Percentiles rank a stretch among this genome's conserved stretches.
Conservation (phyloP, 2,888 invertebrate genomes). For the Oscheius sp. region DNA sequence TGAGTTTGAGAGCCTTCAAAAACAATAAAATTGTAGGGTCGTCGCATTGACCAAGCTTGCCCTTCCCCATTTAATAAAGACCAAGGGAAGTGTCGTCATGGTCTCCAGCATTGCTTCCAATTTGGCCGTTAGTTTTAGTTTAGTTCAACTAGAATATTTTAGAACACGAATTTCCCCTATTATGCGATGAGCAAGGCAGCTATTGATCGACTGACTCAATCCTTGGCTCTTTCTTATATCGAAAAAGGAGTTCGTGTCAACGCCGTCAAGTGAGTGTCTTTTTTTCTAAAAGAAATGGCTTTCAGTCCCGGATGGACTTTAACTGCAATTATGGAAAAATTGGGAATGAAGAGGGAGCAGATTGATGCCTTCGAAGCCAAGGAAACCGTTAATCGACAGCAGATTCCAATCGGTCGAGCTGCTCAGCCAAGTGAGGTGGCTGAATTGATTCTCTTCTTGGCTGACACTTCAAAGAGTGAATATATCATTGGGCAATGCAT, state of each 20-base stretch:
- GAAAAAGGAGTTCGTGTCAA: conserved; percentile 81
- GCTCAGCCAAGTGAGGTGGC: conserved; percentile 36
- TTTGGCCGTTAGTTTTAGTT: background rate
- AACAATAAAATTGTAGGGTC: conserved; percentile 45
- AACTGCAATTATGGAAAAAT: conserved; percentile 36
- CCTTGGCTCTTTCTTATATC: conserved; percentile 81
- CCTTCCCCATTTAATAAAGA: conserved; percentile 83
- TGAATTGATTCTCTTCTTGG: conserved; percentile 35
- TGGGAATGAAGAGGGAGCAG: conserved; percentile 34
- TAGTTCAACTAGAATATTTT: background rate
- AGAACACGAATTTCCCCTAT: conserved; percentile 37
- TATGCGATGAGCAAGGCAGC: conserved; percentile 84
- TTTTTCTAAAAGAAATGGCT: background rate
- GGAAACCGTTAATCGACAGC: conserved; percentile 23
- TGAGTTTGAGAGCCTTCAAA: background rate
- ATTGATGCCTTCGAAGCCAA: conserved; percentile 20
- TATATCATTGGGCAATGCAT: conserved; percentile 49
- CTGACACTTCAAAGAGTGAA: conserved; percentile 37
- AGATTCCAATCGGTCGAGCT: conserved; percentile 43
- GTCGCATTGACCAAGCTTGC: conserved; percentile 79
- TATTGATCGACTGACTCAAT: conserved; percentile 90
- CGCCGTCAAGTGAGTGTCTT: conserved; percentile 78
- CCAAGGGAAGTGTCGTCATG: conserved; percentile 88
- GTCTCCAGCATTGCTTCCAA: conserved; percentile 74
- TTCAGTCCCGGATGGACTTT: conserved; percentile 37